Evolutionary conservation across 2,888 invertebrate genomes (phyloP), one percentile per base, ranked within the genome.

Genomic region (Drosophila tripunctata): DNA sequence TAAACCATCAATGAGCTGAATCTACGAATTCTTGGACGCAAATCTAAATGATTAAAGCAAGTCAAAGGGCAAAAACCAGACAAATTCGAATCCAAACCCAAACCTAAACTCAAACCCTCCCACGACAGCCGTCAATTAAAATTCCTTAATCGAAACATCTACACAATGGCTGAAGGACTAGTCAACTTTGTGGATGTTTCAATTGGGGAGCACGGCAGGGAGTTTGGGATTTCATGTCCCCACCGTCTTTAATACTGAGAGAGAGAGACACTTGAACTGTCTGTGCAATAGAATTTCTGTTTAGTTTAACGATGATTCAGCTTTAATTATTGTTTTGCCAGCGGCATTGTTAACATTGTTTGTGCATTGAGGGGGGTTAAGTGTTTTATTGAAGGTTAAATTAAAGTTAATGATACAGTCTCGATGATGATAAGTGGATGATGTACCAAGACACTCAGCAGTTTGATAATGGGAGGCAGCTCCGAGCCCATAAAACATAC

Each of bases 261-360:
- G 54, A 62, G 7, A 17, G 35, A 61, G 54, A 66, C 54, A 61
- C 41, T 63, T 67, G 57, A 66, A 67, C 64, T 61, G 65, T 64
- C 43, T 50, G 45, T 52, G n/a, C n/a, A 57, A 58, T 54, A 40
- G 31, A 67, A 56, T 52, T 67, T 50, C 12, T 38, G 19, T 69
- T 66, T 43, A 54, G 56, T 62, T 66, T 57, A 57, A 52, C 64
- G 69, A 73, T 73, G 60, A 61, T 63, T 81, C 62, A 71, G 66
- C 82, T 84, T 78, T 84, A 84, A 81, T 81, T 84, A 55, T 78
- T 56, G 67, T 55, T 56, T 55, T 55, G 27, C 36, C 27, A 50
- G 12, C 22, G 56, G 43, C 52, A 47, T 36, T 41, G 24, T 44
- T 58, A 48, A 17, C 33, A 45, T 40, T n/a, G n/a, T n/a, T 60